Evolutionary conservation across 1,140 invertebrate species (phyloP).

Genomic region (Chironomus striatipennis): DNA sequence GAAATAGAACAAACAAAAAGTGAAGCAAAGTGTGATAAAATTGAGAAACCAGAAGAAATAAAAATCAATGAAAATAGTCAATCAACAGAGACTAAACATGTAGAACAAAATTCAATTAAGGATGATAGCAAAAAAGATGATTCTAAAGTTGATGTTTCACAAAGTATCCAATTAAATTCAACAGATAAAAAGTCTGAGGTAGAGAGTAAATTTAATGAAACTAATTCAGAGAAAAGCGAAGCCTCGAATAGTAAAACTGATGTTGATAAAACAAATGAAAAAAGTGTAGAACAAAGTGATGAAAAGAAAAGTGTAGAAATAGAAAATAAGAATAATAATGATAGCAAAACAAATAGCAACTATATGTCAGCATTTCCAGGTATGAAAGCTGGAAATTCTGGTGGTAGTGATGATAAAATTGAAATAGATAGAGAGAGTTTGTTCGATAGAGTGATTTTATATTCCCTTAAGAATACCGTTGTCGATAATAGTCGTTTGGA

Average conservation of each 20-base stretch:
- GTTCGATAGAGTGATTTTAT: background rate
- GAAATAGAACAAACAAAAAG: background rate
- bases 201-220: background rate
- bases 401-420: background rate
- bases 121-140: background rate
- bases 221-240: too few relatives aligned
- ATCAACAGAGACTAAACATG: background rate
- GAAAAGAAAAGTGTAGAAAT: background rate
- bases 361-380: background rate
- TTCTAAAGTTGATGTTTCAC: background rate
- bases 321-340: constrained; percentile 8
- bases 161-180: too few relatives aligned
- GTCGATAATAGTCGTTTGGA: constrained; percentile 16
- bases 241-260: too few relatives aligned
- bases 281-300: background rate
- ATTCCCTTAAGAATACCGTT: constrained; percentile 3
- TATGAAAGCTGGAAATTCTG: background rate
- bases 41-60: background rate
- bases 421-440: constrained; percentile 4
- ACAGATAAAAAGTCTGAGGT: background rate
- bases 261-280: too few relatives aligned
- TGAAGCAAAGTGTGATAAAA: background rate
- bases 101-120: background rate
- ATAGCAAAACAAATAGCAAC: background rate
- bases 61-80: background rate